phyloP scores from a whole-genome alignment of 2,113 vertebrate genomes.

The Rattus norvegicus region GRCr8 NC_086038.1:46517001-46517500 shows the following conservation, averaged over 20 bases:
- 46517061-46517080: conserved; percentile 93
- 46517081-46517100: conserved; percentile 90
- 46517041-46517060: conserved; percentile 91
- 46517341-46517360: neutral
- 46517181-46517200: conserved; percentile 92
- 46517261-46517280: neutral
- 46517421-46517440: neutral
- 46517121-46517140: conserved; percentile 92
- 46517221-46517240: conserved; percentile 90
- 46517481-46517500: neutral
- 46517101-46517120: conserved; percentile 94
- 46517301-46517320: neutral
- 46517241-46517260: conserved; percentile 6
- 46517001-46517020: neutral
- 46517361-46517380: neutral
- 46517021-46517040: conserved; percentile 87
- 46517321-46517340: neutral
- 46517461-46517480: neutral
- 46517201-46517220: conserved; percentile 92
- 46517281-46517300: conserved; percentile 25
- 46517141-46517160: conserved; percentile 90
- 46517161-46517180: conserved; percentile 86
- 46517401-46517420: neutral
- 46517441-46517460: neutral
- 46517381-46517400: neutral